A percentile compares a stretch with the other conserved stretches of the same genome.
phyloP scores from a whole-genome alignment of 2,113 vertebrate species.

The Tetrao urogallus region DNA sequence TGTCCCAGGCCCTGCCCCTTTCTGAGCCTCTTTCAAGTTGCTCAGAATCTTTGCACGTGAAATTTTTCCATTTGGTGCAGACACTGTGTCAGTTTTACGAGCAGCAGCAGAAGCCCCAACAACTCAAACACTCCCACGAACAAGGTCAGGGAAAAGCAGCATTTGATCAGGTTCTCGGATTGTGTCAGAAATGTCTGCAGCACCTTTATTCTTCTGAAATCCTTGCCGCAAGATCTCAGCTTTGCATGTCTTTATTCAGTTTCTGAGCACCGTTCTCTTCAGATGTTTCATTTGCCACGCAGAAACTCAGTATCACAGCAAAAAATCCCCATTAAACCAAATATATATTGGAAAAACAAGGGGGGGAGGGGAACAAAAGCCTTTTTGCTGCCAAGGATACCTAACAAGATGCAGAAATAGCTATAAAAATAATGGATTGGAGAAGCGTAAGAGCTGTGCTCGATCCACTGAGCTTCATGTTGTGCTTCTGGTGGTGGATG shows the following conservation, averaged over 20 bases:
- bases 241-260: neutral
- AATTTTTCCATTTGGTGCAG: neutral
- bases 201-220: neutral
- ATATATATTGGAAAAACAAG: neutral
- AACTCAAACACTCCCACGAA: neutral
- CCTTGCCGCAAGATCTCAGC: neutral
- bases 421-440: neutral
- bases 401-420: neutral
- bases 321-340: neutral
- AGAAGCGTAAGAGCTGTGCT: neutral
- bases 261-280: neutral
- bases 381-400: neutral
- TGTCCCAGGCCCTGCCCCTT: neutral
- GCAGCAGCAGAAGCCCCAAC: neutral
- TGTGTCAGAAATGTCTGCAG: neutral
- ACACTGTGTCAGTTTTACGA: neutral
- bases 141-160: neutral
- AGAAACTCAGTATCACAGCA: neutral
- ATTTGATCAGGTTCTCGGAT: neutral
- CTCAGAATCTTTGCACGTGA: neutral
- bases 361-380: neutral
- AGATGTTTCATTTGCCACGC: neutral
- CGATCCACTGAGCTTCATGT: neutral
- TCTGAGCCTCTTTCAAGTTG: neutral
- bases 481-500: neutral